Percentiles rank a stretch among this genome's conserved stretches.
Conservation (phyloP, 2,888 invertebrate species). For the Protophormia terraenovae region DNA sequence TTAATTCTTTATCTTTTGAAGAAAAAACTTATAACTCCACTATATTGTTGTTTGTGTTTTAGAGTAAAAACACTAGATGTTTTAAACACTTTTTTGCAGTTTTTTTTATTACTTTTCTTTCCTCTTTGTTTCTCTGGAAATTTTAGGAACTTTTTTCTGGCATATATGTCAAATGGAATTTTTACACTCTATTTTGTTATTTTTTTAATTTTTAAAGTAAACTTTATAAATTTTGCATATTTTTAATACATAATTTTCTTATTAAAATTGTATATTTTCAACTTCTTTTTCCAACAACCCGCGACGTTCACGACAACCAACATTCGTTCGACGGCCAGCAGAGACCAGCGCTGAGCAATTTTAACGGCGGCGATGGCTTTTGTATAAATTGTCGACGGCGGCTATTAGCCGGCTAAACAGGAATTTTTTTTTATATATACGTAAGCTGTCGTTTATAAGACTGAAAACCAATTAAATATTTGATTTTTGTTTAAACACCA, state of each 20-base stretch:
- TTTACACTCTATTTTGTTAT: neutral
- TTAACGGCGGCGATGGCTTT: too few species aligned
- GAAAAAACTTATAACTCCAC: neutral
- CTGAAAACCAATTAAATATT: too few species aligned
- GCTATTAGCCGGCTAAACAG: too few species aligned
- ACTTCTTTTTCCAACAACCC: constrained; percentile 57
- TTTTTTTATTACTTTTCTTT: neutral
- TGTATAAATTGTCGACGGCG: too few species aligned
- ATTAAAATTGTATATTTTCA: constrained; percentile 31
- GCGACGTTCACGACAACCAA: constrained; percentile 52
- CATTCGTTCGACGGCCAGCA: constrained; percentile 43
- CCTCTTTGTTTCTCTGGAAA: constrained; percentile 20
- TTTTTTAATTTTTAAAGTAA: neutral
- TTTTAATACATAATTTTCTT: neutral
- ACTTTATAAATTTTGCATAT: neutral
- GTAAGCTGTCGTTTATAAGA: too few species aligned
- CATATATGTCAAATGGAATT: neutral
- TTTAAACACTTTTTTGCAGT: constrained; percentile 11
- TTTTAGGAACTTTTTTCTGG: constrained; percentile 55
- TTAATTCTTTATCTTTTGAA: neutral
- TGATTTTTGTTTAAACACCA: too few species aligned
- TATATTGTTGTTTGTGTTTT: neutral
- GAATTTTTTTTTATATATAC: too few species aligned
- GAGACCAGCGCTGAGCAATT: too few species aligned
- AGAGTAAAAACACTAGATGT: constrained; percentile 1